These are phyloP conservation scores for Nemotelus pantherinus DNA, from an alignment of 2,888 invertebrate genomes.

Conservation along the genomic window DNA sequence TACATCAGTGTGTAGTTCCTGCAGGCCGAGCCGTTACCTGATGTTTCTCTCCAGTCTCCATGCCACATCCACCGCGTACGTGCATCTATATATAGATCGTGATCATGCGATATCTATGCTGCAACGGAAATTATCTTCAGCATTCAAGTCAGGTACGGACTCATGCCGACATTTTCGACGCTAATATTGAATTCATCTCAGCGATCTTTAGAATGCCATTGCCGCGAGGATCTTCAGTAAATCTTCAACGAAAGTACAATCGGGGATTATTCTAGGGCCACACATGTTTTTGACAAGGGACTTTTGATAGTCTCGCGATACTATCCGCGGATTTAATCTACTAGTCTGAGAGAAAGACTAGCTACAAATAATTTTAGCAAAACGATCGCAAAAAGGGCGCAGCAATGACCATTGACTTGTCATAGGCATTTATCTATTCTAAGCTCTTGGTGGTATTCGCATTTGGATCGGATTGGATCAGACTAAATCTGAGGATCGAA, in stretches of 20 bases:
- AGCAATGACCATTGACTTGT: conserved; percentile 5
- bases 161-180: conserved; percentile 17
- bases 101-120: neutral
- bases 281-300: conserved; percentile 24
- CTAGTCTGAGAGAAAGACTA: neutral
- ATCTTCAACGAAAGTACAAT: neutral
- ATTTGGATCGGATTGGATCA: neutral
- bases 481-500: neutral
- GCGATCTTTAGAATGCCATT: conserved; percentile 4
- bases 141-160: conserved; percentile 14
- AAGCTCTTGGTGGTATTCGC: conserved; percentile 23
- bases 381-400: neutral
- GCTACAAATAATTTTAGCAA: neutral
- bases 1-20: neutral
- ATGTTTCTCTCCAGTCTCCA: neutral
- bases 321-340: neutral
- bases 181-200: conserved; percentile 20
- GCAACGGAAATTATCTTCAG: conserved; percentile 1
- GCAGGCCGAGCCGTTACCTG: neutral
- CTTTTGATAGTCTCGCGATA: neutral
- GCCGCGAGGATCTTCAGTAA: conserved; percentile 1
- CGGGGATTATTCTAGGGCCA: conserved; percentile 12
- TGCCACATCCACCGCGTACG: neutral
- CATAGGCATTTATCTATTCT: conserved; percentile 28
- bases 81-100: neutral